Evolutionary conservation across 2,113 vertebrate genomes (phyloP), one percentile per base, ranked within the genome.

Genomic region (Pollimyrus isidori): DNA sequence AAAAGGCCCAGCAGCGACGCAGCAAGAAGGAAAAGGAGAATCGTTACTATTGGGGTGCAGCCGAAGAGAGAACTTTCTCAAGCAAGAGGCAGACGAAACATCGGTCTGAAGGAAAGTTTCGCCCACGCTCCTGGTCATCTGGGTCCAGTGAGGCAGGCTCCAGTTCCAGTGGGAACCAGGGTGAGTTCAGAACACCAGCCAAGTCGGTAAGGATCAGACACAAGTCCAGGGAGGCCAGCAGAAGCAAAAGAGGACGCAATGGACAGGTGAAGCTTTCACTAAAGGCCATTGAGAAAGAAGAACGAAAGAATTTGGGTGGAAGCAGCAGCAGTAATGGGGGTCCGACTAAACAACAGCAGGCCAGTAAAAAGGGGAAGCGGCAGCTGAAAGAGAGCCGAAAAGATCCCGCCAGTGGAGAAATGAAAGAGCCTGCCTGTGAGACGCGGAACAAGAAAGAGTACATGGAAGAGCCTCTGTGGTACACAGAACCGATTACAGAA

Each of bases 391-490:
- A 98, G 93, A 94, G 93, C 42, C 95, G 95, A 92, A 97, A 96
- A 94, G 97, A 98, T 91, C 87, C 94, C 73, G 95, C 95, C 1
- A 94, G 94, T 94, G 91, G 94, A 0, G 97, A 97, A 86, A 95
- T 93, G 13, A 96, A 95, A 92, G 97, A 97, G 93, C 92, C 94
- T 19, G 94, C 93, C 90, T 91, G 92, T 87, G 97, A 97, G 92
- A 95, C 93, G 91, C 95, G 95, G 90, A 96, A 95, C n/a, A 96
- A 97, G 90, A 96, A 94, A 26, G 97, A 99, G 86, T 99, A 98
- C 65, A 97, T 97, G 93, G 98, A 99, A 94, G 98, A 99, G 92
- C 98, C 98, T 3, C 95, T 99, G 94, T 99, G 98, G 98, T 99
- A 99, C 93, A 99, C 98, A 0, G 98, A 99, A 92, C 98, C 98